Evolutionary conservation across 2,888 invertebrate genomes (phyloP), one percentile per base, ranked within the genome.

Genomic region (Heliconius sara): DNA sequence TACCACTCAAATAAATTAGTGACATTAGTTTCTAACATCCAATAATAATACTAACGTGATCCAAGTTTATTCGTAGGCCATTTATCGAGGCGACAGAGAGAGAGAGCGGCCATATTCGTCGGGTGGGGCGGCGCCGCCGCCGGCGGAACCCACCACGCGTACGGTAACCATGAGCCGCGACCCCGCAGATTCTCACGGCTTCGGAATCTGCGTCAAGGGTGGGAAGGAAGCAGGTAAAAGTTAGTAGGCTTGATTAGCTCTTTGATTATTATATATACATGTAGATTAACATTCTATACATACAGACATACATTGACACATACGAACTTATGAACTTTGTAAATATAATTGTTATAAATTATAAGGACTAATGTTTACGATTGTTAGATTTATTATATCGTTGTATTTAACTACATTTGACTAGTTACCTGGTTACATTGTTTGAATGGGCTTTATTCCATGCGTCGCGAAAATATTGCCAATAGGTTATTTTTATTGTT

Each of bases 151-250:
- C 87, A 96, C 97, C 87, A 98, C 98, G 85, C 96, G 98, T 87
- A 98, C 98, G 82, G 97, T 98, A 89, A 97, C 97, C 91, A 98
- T 98, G 98, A 97, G 97, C 86, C 95, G 98, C 83, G 98, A 98
- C 89, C 97, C 97, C 82, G 97, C 97, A 89, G 97, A 97, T 85
- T 96, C 96, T 71, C 98, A 98, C 90, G 98, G 98, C 81, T 98
- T 98, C 94, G 98, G 98, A 83, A 98, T 98, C 89, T 98, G 98
- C 95, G 98, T 98, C 90, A 98, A 98, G 94, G 98, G 98, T 88
- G 98, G 98, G 86, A 98, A 98, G 95, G 98, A 98, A 92, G 97
- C 98, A 92, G 98, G 98, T 98, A 91, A 90, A 91, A 76, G n/a
- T 13, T 25, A 63, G 65, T 66, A 73, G 43, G 25, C 70, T 70